Base-by-base conservation (phyloP, 2,888 invertebrate genomes). In the Synergus japonicus region DNA sequence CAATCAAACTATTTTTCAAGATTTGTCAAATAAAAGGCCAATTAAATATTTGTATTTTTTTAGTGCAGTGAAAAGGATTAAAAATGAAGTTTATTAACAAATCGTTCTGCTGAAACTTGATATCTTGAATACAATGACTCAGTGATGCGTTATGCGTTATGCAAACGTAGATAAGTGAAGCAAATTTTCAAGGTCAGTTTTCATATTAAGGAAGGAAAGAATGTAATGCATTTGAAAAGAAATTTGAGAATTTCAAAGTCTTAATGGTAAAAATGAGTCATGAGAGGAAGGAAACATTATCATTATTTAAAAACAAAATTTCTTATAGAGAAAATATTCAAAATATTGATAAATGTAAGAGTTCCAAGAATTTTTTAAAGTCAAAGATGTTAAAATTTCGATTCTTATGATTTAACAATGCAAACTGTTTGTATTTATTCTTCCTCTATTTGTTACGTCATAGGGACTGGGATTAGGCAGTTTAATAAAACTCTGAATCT, bases 121-220 rank as follows among this genome's bases (percentile, higher is more conserved):
- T 73, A n/a, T 54, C 54, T 37, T 15, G 54, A 73, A 44, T 46
- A 67, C 22, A 67, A 67, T 67, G 54, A 54, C 37, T 73, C 73
- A 73, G 37, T 73, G 37, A 63, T 29, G 5, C 22, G 9, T 58
- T 58, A 18, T 58, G 54, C 54, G 54, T 58, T 58, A 49, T 49
- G 69, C 69, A 69, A 73, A 73, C 73, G 37, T 37, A 37, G 73
- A 73, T 73, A 73, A 73, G 54, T 73, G 54, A 54, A n/a, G 73
- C 46, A 41, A 37, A 73, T 73, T 73, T 41, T 54, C 73, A 73
- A 73, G 73, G 73, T 37, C 54, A 5, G n/a, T 54, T n/a, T 73
- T 73, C 37, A 73, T 10, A 73, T 73, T 54, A 54, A 37, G 37
- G 29, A 69, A 44, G 44, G 22, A 15, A 54, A 15, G 22, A 60